These are phyloP conservation scores for Peromyscus californicus DNA, from an alignment of 2,113 vertebrate species.

Conservation along the genomic window DNA sequence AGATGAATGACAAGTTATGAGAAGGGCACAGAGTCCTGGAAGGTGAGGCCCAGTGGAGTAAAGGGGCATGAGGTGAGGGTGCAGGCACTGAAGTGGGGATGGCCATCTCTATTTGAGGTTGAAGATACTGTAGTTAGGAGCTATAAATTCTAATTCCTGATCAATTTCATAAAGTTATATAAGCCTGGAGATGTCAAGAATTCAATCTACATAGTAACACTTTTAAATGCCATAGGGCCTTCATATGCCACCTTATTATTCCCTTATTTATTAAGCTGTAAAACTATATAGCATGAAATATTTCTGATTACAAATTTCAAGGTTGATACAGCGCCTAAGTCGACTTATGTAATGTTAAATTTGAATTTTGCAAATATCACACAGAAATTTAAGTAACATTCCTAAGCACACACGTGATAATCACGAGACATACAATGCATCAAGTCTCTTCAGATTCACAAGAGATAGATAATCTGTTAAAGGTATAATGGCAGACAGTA, in stretches of 20 bases:
- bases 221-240: slow-evolving; percentile 5
- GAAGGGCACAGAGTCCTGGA: neutral
- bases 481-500: neutral
- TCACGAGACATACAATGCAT: neutral
- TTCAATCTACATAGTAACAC: neutral
- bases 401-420: neutral
- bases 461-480: slow-evolving; percentile 19
- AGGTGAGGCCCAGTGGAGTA: accelerated
- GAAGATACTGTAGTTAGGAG: neutral
- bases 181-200: slow-evolving; percentile 1
- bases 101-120: neutral
- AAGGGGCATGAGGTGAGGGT: neutral
- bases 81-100: too few species aligned
- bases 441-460: neutral
- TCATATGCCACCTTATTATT: neutral
- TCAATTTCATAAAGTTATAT: neutral
- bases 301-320: slow-evolving; percentile 47
- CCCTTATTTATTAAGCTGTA: slow-evolving; percentile 4
- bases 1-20: neutral
- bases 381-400: neutral
- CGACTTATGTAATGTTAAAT: neutral
- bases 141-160: neutral
- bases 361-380: neutral
- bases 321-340: neutral
- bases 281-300: slow-evolving; percentile 15